These are phyloP conservation scores for Hemitrygon akajei DNA, from an alignment of 2,797 vertebrate species.

Conservation along the genomic window DNA sequence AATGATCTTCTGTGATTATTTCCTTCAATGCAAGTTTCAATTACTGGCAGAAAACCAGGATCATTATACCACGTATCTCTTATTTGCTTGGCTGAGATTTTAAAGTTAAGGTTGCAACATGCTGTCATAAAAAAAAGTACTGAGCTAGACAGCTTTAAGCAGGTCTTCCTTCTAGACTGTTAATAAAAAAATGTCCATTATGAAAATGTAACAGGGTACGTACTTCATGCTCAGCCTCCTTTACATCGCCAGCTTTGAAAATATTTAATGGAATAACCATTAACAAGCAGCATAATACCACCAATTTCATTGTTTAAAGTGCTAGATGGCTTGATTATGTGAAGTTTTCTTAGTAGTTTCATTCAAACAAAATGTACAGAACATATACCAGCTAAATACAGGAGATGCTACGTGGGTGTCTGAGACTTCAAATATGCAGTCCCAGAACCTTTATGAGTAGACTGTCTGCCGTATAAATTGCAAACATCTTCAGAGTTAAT, in stretches of 20 bases:
- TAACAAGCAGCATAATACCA: slow-evolving; percentile 33
- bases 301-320: slow-evolving; percentile 18
- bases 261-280: slow-evolving; percentile 35
- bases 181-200: background rate
- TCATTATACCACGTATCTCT: no score
- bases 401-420: background rate
- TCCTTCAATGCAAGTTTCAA: background rate
- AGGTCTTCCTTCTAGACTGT: background rate
- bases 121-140: background rate
- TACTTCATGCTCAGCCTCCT: slow-evolving; percentile 37
- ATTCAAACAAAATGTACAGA: slow-evolving; percentile 20
- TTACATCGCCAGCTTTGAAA: slow-evolving; percentile 37
- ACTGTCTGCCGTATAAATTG: background rate
- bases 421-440: background rate
- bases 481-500: background rate
- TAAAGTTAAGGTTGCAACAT: background rate
- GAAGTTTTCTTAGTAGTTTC: background rate
- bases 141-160: background rate
- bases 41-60: background rate
- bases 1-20: background rate
- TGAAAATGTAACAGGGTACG: slow-evolving; percentile 34
- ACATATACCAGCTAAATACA: background rate
- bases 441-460: background rate
- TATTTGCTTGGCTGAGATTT: background rate
- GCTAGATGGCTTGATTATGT: slow-evolving; percentile 1